A percentile compares a stretch with the other conserved stretches of the same genome.
Evolutionary conservation across 2,113 vertebrate species (phyloP).

Genomic region (Bos javanicus): DNA sequence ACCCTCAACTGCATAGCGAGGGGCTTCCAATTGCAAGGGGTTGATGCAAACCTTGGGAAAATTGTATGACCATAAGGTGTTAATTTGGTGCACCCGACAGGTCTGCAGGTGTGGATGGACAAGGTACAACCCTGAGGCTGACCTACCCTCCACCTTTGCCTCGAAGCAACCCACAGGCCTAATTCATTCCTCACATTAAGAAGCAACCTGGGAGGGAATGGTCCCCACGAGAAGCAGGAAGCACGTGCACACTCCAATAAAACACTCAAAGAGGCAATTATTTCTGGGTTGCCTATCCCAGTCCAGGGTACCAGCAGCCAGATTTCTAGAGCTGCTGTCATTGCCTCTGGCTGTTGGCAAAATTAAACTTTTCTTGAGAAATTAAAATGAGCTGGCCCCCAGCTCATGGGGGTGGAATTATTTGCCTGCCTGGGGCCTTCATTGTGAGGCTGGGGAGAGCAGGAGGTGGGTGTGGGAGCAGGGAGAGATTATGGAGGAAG

Average conservation of each 20-base stretch:
- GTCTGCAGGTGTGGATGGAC: background rate
- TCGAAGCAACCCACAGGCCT: background rate
- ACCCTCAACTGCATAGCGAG: background rate
- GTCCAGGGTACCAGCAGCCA: slow-evolving; percentile 43
- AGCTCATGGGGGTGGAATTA: slow-evolving; percentile 2
- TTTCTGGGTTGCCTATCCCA: slow-evolving; percentile 62
- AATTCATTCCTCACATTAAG: slow-evolving; percentile 22
- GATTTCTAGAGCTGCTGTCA: slow-evolving; percentile 62
- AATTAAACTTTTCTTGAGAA: slow-evolving; percentile 67
- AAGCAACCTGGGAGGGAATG: background rate
- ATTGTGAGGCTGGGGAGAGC: background rate
- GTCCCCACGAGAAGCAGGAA: slow-evolving; percentile 18
- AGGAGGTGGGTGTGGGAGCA: too few species aligned
- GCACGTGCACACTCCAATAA: slow-evolving; percentile 52
- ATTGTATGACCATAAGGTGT: background rate
- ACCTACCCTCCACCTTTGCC: background rate
- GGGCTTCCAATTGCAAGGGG: background rate
- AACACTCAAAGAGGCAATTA: slow-evolving; percentile 65
- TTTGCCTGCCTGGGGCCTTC: background rate
- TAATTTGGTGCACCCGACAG: background rate
- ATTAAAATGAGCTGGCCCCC: slow-evolving; percentile 46
- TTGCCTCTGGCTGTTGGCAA: slow-evolving; percentile 73
- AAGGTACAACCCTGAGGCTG: background rate
- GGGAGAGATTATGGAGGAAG: background rate
- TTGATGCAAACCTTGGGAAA: background rate